Evolutionary conservation across 2,888 invertebrate species (phyloP).

Genomic region (Sphaerolaimus hirsutus): DNA sequence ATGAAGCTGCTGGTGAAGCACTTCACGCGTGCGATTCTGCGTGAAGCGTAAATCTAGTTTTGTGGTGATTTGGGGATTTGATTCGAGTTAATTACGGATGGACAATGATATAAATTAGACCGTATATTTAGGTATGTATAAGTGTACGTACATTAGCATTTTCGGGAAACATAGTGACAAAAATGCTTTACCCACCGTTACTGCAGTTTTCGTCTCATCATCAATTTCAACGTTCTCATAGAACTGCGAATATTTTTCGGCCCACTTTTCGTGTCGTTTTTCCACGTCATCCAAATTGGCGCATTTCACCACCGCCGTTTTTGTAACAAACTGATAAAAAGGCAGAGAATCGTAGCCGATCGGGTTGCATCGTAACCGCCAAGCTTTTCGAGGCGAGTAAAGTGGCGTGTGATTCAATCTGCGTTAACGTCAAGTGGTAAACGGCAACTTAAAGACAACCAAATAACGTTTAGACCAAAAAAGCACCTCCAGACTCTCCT

Average conservation of each 20-base stretch:
- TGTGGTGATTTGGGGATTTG: too few relatives aligned
- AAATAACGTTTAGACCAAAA: too few relatives aligned
- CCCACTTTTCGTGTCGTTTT: not conserved
- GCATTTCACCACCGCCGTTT: not conserved
- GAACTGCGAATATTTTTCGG: not conserved
- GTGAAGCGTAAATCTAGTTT: too few relatives aligned
- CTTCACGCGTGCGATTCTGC: too few relatives aligned
- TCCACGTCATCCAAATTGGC: too few relatives aligned
- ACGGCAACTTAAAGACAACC: too few relatives aligned
- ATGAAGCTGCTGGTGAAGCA: too few relatives aligned
- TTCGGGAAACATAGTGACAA: not conserved
- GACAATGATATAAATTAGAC: too few relatives aligned
- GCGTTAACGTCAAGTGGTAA: too few relatives aligned
- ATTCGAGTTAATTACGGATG: too few relatives aligned
- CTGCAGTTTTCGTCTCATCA: not conserved
- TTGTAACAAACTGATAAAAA: constrained; percentile 3
- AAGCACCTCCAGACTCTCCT: too few relatives aligned
- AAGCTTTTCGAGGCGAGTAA: constrained; percentile 1
- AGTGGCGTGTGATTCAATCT: constrained; percentile 1
- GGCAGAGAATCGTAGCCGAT: constrained; percentile 3
- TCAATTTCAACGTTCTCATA: not conserved
- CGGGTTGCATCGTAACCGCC: not conserved
- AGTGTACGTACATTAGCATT: not conserved
- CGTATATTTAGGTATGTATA: too few relatives aligned
- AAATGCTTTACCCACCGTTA: not conserved